Percentiles rank a stretch among this genome's conserved stretches.
These are phyloP conservation scores for Scalopus aquaticus DNA, from an alignment of 2,113 vertebrate genomes.

Conservation along the genomic window DNA sequence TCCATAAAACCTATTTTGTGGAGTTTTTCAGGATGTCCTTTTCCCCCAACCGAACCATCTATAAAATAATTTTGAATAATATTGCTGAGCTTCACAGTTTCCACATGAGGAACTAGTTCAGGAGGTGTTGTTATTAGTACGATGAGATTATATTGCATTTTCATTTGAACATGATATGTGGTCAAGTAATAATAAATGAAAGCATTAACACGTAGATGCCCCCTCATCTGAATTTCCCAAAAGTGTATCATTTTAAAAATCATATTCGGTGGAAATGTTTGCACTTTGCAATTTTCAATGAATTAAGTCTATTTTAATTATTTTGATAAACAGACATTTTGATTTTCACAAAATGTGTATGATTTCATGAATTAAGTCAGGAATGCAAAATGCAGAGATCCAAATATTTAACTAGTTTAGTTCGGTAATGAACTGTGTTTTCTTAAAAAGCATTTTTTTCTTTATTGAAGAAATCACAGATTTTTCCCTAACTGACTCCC, in stretches of 20 bases:
- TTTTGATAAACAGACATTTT: neutral
- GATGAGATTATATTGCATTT: neutral
- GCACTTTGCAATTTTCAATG: neutral
- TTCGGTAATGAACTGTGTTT: neutral
- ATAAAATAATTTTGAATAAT: neutral
- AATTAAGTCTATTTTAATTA: constrained; percentile 6
- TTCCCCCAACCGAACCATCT: too few relatives aligned
- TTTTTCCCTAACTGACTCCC: neutral
- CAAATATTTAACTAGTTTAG: neutral
- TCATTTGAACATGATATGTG: neutral
- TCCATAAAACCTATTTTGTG: too few relatives aligned
- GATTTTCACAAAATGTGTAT: neutral
- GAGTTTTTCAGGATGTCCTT: too few relatives aligned
- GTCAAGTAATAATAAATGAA: neutral
- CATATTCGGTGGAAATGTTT: neutral
- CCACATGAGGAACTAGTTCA: neutral
- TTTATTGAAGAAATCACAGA: neutral
- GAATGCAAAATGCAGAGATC: neutral
- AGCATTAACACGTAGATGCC: neutral
- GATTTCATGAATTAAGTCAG: neutral
- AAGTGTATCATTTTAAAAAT: neutral
- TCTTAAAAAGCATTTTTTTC: neutral
- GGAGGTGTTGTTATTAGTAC: neutral
- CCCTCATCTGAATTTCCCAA: neutral
- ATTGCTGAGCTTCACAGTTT: neutral